Evolutionary conservation across 2,797 vertebrate genomes (phyloP).

Genomic region (Onychomys torridus): DNA sequence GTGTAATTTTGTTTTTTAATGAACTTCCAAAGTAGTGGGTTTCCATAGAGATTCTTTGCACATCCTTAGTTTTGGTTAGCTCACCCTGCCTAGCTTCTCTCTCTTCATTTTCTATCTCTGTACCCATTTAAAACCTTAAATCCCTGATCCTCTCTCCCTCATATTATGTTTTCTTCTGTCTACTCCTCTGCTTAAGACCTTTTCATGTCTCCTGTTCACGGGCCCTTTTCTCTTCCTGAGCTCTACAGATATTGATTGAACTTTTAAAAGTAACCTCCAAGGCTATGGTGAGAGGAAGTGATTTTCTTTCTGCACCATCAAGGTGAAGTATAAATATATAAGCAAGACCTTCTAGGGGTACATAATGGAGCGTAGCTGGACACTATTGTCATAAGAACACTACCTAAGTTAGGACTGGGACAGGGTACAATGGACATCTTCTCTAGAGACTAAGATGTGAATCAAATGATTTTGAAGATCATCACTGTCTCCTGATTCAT

Average conservation of each 20-base stretch:
- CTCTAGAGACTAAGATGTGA: background rate
- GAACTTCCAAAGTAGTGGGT: background rate
- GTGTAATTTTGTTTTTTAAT: background rate
- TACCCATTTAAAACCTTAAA: background rate
- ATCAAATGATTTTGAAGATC: slow-evolving; percentile 28
- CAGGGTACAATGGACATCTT: background rate
- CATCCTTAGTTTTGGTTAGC: background rate
- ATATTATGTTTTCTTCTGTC: background rate
- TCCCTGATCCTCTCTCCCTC: background rate
- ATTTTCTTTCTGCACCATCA: background rate
- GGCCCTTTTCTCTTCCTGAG: background rate
- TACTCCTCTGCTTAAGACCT: background rate
- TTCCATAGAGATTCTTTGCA: background rate
- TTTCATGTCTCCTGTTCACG: background rate
- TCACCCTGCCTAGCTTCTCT: background rate
- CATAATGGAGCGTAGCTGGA: background rate
- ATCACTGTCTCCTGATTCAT: background rate
- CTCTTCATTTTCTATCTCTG: background rate
- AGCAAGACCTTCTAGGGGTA: background rate
- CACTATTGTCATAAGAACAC: background rate
- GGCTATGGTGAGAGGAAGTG: background rate
- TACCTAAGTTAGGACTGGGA: background rate
- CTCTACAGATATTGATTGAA: background rate
- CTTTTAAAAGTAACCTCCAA: background rate
- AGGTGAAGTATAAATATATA: background rate